Base-by-base conservation (phyloP, 2,888 invertebrate species). In the Orgyia antiqua region DNA sequence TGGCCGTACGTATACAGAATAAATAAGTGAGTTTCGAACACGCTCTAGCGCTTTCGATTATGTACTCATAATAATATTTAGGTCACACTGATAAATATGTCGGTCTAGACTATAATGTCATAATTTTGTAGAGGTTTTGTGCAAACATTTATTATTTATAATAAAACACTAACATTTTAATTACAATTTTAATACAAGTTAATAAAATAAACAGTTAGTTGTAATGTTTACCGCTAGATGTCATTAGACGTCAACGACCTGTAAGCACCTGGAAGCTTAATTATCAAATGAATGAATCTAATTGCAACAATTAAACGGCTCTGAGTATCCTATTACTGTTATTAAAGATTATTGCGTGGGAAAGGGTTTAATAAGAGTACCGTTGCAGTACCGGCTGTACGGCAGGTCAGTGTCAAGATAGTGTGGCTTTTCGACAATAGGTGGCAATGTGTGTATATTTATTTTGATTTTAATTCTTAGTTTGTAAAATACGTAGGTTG, bases 381-480 rank as follows among this genome's bases (percentile, higher is more conserved):
- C 62, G 65, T 70, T 68, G n/a, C n/a, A n/a, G n/a, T n/a, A n/a
- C n/a, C n/a, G n/a, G n/a, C n/a, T n/a, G 9, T 23, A 50, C 27
- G 43, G 40, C 60, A 36, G 50, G 61, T 66, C 62, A 40, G 47
- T 69, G 64, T 64, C 61, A 59, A 40, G 41, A 28, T 54, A 58
- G 61, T 73, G 50, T 58, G 32, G 46, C 64, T 61, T 54, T 51
- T 66, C 24, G 31, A 38, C 66, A 41, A 51, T 44, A 77, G 78
- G 71, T 77, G 72, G 65, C 68, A 41, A n/a, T n/a, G n/a, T n/a
- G n/a, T n/a, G n/a, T n/a, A n/a, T n/a, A n/a, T n/a, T n/a, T n/a
- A n/a, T n/a, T n/a, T n/a, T n/a, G n/a, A n/a, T n/a, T n/a, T n/a
- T n/a, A n/a, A n/a, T n/a, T n/a, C n/a, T n/a, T n/a, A n/a, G n/a